Evolutionary conservation across 2,797 vertebrate species (phyloP).

Genomic region (Gallinago nigripennis): DNA sequence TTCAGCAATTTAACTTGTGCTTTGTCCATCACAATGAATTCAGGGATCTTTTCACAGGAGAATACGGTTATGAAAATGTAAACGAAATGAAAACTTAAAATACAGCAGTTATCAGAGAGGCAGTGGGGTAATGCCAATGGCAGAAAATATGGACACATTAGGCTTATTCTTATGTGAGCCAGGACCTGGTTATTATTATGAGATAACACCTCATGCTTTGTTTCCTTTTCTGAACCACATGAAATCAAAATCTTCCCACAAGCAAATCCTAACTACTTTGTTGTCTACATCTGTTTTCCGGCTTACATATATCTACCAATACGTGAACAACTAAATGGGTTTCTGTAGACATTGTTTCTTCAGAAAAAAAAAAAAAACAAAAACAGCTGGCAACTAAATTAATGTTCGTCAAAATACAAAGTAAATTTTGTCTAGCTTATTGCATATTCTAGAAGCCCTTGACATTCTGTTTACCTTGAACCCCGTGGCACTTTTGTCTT

Average conservation of each 20-base stretch:
- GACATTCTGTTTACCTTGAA: background rate
- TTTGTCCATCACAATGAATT: background rate
- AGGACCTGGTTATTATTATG: background rate
- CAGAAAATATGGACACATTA: background rate
- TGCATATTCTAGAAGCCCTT: rapidly evolving
- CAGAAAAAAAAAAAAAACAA: background rate
- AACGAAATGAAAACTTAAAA: background rate
- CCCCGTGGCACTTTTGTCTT: background rate
- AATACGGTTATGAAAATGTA: background rate
- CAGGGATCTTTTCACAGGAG: background rate
- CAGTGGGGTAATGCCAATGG: rapidly evolving
- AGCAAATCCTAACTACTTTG: background rate
- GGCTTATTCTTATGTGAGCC: background rate
- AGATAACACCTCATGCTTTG: background rate
- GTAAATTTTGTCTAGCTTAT: background rate
- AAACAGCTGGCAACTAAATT: background rate
- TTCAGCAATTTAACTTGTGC: background rate
- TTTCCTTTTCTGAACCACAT: background rate
- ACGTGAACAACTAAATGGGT: background rate
- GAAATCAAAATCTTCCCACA: background rate
- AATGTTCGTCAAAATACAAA: background rate
- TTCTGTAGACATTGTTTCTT: background rate
- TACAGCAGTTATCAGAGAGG: background rate
- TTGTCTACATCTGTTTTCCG: background rate
- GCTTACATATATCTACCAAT: too few relatives aligned